Evolutionary conservation across 1,140 invertebrate genomes (phyloP).

Genomic region (Camponotus vicinus): DNA sequence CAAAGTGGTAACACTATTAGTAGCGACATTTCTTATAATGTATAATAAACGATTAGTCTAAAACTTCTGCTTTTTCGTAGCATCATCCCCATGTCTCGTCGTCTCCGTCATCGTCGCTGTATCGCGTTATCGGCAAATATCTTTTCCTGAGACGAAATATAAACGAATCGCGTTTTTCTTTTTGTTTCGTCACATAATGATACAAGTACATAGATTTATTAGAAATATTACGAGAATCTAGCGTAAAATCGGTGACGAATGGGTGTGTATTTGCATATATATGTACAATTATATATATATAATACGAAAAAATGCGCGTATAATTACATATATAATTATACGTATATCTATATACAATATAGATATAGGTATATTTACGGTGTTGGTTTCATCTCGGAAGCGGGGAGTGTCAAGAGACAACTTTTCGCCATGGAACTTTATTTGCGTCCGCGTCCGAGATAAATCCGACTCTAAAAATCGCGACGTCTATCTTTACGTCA

Average conservation of each 20-base stretch:
- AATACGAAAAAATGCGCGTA: constrained; percentile 9
- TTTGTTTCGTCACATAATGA: constrained; percentile 50
- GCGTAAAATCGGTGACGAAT: constrained; percentile 73
- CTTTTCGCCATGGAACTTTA: neutral
- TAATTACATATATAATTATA: constrained; percentile 62
- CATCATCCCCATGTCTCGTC: constrained; percentile 41
- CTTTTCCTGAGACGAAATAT: constrained; percentile 67
- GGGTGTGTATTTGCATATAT: constrained; percentile 35
- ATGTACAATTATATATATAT: constrained; percentile 60
- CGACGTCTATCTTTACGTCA: constrained; percentile 54
- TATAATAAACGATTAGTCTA: constrained; percentile 75
- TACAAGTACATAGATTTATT: constrained; percentile 58
- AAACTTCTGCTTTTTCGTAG: constrained; percentile 61
- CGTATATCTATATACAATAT: constrained; percentile 56
- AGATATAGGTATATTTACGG: constrained; percentile 71
- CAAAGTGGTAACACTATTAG: constrained; percentile 80
- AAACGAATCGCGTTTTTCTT: constrained; percentile 55
- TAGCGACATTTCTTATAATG: constrained; percentile 75
- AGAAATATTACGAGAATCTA: constrained; percentile 63
- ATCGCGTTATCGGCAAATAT: constrained; percentile 60
- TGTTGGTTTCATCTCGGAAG: constrained; percentile 34
- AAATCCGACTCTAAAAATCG: constrained; percentile 64
- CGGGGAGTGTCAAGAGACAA: neutral
- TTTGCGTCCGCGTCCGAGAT: constrained; percentile 32
- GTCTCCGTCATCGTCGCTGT: constrained; percentile 9